phyloP scores from a whole-genome alignment of 2,888 invertebrate genomes.

The Drosophila anceps region DNA sequence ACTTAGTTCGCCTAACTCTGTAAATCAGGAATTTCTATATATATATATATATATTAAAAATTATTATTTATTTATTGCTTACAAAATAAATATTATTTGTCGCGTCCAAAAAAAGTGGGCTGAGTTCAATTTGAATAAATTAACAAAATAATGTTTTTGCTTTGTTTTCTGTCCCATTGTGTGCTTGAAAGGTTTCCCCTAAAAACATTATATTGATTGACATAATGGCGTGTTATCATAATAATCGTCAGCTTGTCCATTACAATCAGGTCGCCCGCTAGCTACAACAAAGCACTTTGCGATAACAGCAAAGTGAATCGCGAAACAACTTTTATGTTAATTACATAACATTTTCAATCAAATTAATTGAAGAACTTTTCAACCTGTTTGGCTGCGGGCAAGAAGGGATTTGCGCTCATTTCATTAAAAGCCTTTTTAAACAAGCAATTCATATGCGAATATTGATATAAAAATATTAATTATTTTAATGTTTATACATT shows the following conservation, averaged over 20 bases:
- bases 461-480: constrained; percentile 22
- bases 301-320: constrained; percentile 2
- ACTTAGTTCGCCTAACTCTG: no score
- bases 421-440: background rate
- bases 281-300: constrained; percentile 25
- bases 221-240: constrained; percentile 23
- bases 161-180: background rate
- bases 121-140: constrained; percentile 17
- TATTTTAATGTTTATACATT: constrained; percentile 6
- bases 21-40: no score
- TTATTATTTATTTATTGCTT: no score
- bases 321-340: constrained; percentile 52
- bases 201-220: constrained; percentile 18
- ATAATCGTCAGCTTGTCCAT: constrained; percentile 32
- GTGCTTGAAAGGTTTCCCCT: constrained; percentile 7
- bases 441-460: constrained; percentile 8
- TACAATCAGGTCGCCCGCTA: constrained; percentile 7
- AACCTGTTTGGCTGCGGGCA: background rate
- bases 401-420: constrained; percentile 12
- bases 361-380: constrained; percentile 59
- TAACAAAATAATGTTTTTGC: background rate
- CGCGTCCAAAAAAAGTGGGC: background rate
- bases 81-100: background rate
- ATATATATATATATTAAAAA: no score
- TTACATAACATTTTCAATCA: constrained; percentile 63